Percentiles rank a stretch among this genome's conserved stretches.
Evolutionary conservation across 2,888 invertebrate genomes (phyloP).

Genomic region (Thalpophila matura): DNA sequence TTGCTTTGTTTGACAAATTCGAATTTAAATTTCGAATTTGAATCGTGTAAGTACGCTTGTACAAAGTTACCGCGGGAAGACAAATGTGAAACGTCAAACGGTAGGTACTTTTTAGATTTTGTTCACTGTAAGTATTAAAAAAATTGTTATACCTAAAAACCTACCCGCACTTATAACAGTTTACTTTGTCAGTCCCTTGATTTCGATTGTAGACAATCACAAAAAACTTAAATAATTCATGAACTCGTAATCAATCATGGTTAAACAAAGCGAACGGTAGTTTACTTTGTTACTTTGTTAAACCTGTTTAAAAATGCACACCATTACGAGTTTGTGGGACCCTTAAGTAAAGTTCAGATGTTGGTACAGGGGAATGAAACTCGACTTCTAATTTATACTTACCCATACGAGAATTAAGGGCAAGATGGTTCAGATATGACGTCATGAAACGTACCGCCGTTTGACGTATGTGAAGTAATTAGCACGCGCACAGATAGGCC

Average conservation of each 20-base stretch:
- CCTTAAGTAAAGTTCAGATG: constrained; percentile 79
- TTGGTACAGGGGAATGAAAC: constrained; percentile 80
- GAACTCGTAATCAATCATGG: constrained; percentile 44
- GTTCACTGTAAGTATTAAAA: too few species aligned
- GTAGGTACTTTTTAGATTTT: too few species aligned
- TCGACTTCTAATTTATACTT: constrained; percentile 81
- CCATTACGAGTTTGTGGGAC: constrained; percentile 59
- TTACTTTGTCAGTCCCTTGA: constrained; percentile 17
- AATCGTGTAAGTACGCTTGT: too few species aligned
- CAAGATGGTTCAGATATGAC: constrained; percentile 65
- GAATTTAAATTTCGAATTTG: too few species aligned
- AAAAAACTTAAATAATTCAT: constrained; percentile 39
- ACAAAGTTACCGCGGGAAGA: too few species aligned
- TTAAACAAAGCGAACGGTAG: constrained; percentile 39
- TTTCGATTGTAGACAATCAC: constrained; percentile 22
- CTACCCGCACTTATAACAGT: too few species aligned
- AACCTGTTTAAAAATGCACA: constrained; percentile 58
- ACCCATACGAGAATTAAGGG: constrained; percentile 75
- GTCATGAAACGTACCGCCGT: constrained; percentile 71
- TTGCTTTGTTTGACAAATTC: too few species aligned
- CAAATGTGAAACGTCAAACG: too few species aligned
- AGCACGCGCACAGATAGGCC: constrained; percentile 69
- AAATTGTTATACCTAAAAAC: too few species aligned
- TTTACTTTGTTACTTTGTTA: constrained; percentile 45
- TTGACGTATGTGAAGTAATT: constrained; percentile 82